These are phyloP conservation scores for Tiliacea citrago DNA, from an alignment of 2,888 invertebrate genomes.

Conservation along the genomic window DNA sequence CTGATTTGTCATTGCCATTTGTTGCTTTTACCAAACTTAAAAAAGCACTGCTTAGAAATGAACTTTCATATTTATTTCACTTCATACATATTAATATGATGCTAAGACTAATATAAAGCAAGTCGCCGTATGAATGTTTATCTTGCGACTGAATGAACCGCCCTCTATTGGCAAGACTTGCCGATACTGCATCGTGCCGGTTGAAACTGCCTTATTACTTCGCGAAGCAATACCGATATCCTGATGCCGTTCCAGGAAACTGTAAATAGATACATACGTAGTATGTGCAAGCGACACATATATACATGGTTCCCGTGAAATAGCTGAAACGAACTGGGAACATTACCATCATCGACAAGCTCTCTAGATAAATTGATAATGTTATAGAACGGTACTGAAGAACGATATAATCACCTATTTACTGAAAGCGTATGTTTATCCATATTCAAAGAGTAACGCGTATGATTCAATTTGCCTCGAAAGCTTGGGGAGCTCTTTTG, in stretches of 20 bases:
- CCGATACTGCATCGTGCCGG: constrained; percentile 1
- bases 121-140: constrained; percentile 22
- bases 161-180: constrained; percentile 39
- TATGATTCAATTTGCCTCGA: constrained; percentile 28
- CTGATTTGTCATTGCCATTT: neutral
- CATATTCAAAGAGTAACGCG: neutral
- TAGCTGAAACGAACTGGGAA: neutral
- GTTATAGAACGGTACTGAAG: neutral
- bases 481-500: constrained; percentile 21
- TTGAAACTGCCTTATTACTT: constrained; percentile 45
- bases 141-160: constrained; percentile 19
- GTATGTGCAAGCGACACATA: neutral
- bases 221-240: constrained; percentile 17
- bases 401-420: constrained; percentile 20
- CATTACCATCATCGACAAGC: neutral
- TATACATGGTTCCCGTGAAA: neutral
- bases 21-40: neutral
- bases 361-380: constrained; percentile 24
- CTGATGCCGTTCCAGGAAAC: neutral
- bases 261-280: neutral
- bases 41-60: neutral
- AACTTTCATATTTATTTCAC: neutral
- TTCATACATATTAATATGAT: neutral
- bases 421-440: constrained; percentile 8
- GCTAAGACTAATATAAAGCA: constrained; percentile 21